phyloP scores from a whole-genome alignment of 2,797 vertebrate genomes.

The Onychomys arenicola region DNA sequence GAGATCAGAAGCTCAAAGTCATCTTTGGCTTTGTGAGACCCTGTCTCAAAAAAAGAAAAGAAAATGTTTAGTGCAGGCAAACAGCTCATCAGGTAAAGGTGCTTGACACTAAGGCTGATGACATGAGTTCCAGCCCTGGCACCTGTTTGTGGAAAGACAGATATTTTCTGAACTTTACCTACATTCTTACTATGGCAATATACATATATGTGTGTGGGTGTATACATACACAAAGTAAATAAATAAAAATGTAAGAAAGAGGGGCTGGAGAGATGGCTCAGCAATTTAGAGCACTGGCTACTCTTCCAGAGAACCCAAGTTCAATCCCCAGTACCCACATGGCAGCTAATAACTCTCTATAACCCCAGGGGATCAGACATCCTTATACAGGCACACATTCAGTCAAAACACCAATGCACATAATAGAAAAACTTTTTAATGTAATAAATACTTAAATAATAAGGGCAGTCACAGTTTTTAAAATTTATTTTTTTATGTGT shows the following conservation, averaged over 20 bases:
- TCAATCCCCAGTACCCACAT: neutral
- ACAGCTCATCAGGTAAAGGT: neutral
- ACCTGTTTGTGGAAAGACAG: neutral
- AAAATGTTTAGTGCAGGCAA: neutral
- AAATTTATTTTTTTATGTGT: neutral
- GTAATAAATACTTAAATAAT: neutral
- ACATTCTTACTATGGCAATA: neutral
- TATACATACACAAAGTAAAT: neutral
- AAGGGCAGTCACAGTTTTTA: neutral
- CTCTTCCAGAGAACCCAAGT: neutral
- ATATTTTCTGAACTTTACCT: neutral
- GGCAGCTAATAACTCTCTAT: neutral
- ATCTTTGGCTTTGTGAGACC: neutral
- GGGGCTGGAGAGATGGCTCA: neutral
- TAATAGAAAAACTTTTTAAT: neutral
- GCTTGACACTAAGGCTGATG: neutral
- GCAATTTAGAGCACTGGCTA: neutral
- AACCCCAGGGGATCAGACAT: neutral
- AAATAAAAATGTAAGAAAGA: neutral
- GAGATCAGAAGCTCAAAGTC: neutral
- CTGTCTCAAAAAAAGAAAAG: neutral
- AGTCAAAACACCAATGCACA: neutral
- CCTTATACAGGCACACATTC: neutral
- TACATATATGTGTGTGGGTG: too few species aligned
- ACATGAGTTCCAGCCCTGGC: neutral